These are phyloP conservation scores for Camptogramma bilineatum DNA, from an alignment of 2,888 invertebrate genomes.

Conservation along the genomic window DNA sequence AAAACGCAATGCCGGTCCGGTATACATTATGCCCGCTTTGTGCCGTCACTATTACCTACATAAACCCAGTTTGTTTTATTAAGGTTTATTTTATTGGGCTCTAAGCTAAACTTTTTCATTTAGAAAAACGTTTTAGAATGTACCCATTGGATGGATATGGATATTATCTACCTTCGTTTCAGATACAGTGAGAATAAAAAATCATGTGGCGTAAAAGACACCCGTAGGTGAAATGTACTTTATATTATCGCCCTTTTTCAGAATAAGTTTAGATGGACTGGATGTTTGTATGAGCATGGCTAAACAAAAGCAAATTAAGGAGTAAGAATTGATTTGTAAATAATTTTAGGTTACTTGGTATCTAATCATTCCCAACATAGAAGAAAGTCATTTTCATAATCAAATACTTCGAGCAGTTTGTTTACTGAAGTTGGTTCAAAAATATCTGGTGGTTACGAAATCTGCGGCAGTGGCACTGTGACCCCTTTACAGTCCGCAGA, in stretches of 20 bases:
- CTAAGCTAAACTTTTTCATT: slow-evolving; percentile 25
- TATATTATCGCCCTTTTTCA: slow-evolving; percentile 4
- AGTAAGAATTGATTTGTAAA: neutral
- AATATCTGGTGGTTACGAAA: neutral
- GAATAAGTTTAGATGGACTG: slow-evolving; percentile 7
- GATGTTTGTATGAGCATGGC: neutral
- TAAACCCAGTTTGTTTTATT: neutral
- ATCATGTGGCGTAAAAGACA: slow-evolving; percentile 38
- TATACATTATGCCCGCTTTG: neutral
- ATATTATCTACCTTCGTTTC: slow-evolving; percentile 27
- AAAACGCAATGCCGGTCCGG: neutral
- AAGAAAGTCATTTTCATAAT: no score
- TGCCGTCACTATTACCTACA: neutral
- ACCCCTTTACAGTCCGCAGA: neutral
- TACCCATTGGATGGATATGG: slow-evolving; percentile 26
- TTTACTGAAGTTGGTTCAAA: neutral
- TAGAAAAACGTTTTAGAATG: slow-evolving; percentile 25
- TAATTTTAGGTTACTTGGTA: no score
- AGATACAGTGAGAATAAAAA: slow-evolving; percentile 36
- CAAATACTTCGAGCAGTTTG: no score
- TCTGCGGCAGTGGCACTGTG: neutral
- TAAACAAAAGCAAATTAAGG: neutral
- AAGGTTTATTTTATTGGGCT: neutral
- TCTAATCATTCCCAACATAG: no score
- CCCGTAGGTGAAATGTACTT: slow-evolving; percentile 26